phyloP scores from a whole-genome alignment of 2,113 vertebrate genomes.

The Sinocyclocheilus anshuiensis region DNA sequence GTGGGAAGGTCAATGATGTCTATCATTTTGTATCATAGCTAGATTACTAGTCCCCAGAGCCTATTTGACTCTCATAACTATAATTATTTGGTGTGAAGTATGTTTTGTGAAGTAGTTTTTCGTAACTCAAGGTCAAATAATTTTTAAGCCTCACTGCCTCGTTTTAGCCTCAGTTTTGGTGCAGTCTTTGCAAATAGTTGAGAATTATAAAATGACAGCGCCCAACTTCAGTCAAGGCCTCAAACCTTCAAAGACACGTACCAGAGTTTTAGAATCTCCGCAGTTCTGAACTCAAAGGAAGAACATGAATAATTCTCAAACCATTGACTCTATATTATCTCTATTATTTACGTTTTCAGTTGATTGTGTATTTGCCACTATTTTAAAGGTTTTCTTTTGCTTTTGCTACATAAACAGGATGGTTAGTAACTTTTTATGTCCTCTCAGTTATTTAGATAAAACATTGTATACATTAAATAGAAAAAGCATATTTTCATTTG shows the following conservation, averaged over 20 bases:
- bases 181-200: not conserved
- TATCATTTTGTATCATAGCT: not conserved
- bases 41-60: not conserved
- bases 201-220: not conserved
- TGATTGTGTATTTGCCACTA: not conserved
- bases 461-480: no score
- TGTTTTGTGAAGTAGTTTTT: not conserved
- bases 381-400: not conserved
- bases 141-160: not conserved
- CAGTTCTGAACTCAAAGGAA: not conserved
- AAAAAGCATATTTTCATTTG: not conserved
- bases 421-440: not conserved
- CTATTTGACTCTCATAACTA: not conserved
- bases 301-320: not conserved
- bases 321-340: not conserved
- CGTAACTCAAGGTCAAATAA: conserved; percentile 16
- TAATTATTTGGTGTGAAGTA: not conserved
- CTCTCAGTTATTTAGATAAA: not conserved
- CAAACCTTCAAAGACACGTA: not conserved
- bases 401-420: not conserved
- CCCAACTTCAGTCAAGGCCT: not conserved
- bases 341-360: not conserved
- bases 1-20: not conserved
- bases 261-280: not conserved
- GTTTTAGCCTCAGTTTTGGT: not conserved